Percentiles rank a stretch among this genome's conserved stretches.
Evolutionary conservation across 2,888 invertebrate species (phyloP).

Genomic region (Marasmarcha lunaedactyla): DNA sequence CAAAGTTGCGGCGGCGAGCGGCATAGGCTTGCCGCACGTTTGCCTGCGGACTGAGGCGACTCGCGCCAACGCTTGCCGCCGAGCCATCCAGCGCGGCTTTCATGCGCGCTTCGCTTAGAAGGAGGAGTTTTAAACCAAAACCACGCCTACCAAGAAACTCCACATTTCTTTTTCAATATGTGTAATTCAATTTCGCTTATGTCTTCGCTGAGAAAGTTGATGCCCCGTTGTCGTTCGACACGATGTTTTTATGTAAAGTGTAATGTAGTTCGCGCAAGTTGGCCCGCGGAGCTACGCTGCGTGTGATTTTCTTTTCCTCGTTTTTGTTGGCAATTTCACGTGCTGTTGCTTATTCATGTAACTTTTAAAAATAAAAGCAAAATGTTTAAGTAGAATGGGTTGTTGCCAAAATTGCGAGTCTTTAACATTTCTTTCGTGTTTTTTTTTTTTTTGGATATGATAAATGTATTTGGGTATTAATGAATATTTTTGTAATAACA

Average conservation of each 20-base stretch:
- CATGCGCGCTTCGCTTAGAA: slow-evolving; percentile 58
- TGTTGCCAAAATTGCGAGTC: too few species aligned
- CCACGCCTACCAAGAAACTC: slow-evolving; percentile 69
- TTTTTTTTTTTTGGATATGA: too few species aligned
- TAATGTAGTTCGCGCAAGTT: slow-evolving; percentile 66
- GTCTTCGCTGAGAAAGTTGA: slow-evolving; percentile 71
- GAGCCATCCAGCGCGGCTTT: slow-evolving; percentile 15
- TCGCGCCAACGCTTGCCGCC: slow-evolving; percentile 11
- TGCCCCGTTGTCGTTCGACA: slow-evolving; percentile 69
- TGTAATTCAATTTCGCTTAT: slow-evolving; percentile 72
- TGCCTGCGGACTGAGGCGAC: slow-evolving; percentile 36
- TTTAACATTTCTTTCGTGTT: too few species aligned
- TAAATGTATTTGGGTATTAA: too few species aligned
- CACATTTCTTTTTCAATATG: slow-evolving; percentile 72
- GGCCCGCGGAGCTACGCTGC: slow-evolving; percentile 49
- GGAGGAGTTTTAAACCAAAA: slow-evolving; percentile 56
- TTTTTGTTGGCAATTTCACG: slow-evolving; percentile 57
- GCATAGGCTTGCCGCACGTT: slow-evolving; percentile 35
- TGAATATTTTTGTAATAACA: too few species aligned
- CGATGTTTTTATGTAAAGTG: slow-evolving; percentile 71
- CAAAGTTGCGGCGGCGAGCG: slow-evolving; percentile 36
- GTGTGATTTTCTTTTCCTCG: slow-evolving; percentile 45
- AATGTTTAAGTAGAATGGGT: too few species aligned
- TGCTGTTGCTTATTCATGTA: slow-evolving; percentile 25
- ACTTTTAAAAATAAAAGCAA: too few species aligned